Conservation (phyloP, 2,113 vertebrate genomes). For the Hippocampus comes region DNA sequence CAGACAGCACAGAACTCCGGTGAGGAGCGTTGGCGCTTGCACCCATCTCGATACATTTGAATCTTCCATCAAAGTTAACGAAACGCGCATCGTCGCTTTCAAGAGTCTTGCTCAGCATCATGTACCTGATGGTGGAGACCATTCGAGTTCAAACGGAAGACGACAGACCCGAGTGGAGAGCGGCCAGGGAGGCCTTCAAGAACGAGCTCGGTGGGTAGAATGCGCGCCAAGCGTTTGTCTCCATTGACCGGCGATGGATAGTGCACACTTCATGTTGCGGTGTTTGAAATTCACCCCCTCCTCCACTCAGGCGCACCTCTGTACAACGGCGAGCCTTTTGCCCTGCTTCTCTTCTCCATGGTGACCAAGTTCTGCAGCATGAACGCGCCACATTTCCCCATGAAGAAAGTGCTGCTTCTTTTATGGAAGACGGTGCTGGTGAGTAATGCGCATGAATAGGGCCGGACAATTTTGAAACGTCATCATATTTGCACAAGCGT, state of each 20-base stretch:
- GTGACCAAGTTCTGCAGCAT: conserved; percentile 98
- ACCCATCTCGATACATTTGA: neutral
- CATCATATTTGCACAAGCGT: too few species aligned
- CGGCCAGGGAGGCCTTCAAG: conserved; percentile 82
- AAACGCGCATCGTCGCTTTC: neutral
- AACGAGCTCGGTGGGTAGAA: conserved; percentile 79
- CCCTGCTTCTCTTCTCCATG: conserved; percentile 92
- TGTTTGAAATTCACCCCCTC: neutral
- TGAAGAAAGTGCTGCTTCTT: conserved; percentile 95
- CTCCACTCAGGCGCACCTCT: conserved; percentile 78
- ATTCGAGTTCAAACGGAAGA: conserved; percentile 81
- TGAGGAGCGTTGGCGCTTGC: conserved; percentile 45
- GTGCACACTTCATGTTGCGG: too few species aligned
- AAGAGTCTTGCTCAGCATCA: conserved; percentile 91
- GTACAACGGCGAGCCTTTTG: conserved; percentile 86
- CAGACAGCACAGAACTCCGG: conserved; percentile 97
- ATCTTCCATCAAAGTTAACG: too few species aligned
- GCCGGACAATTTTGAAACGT: neutral
- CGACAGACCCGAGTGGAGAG: conserved; percentile 78
- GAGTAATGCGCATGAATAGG: conserved; percentile 37
- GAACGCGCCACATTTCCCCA: conserved; percentile 92
- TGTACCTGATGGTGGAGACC: conserved; percentile 96
- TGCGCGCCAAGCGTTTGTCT: too few species aligned
- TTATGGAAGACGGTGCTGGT: conserved; percentile 97
- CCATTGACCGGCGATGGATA: too few species aligned